These are phyloP conservation scores for Lapara coniferarum DNA, from an alignment of 2,888 invertebrate genomes.

Conservation along the genomic window DNA sequence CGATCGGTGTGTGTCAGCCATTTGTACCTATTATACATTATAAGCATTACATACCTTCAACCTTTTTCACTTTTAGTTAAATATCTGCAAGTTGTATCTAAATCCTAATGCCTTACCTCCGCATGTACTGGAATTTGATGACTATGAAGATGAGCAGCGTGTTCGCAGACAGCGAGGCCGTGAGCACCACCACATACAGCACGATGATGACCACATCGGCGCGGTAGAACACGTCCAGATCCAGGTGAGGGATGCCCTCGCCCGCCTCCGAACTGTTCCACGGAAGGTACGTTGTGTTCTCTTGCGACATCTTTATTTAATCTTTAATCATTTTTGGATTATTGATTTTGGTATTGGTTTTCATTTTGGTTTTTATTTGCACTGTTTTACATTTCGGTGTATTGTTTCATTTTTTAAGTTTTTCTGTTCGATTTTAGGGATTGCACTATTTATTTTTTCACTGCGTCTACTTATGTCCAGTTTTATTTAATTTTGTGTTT, in stretches of 20 bases:
- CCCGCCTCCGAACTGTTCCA: slow-evolving; percentile 35
- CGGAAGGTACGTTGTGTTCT: slow-evolving; percentile 18
- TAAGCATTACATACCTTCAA: too few species aligned
- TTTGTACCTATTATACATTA: too few species aligned
- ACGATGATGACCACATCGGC: slow-evolving; percentile 83
- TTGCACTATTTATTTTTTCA: background rate
- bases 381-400: background rate
- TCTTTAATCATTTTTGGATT: background rate
- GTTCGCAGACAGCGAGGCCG: slow-evolving; percentile 86
- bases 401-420: background rate
- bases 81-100: background rate
- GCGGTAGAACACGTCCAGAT: slow-evolving; percentile 70
- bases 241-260: slow-evolving; percentile 52
- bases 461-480: too few species aligned
- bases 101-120: slow-evolving; percentile 82
- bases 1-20: too few species aligned
- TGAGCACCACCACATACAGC: slow-evolving; percentile 86
- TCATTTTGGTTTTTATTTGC: background rate
- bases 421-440: background rate
- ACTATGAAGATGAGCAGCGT: slow-evolving; percentile 87
- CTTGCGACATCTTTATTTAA: slow-evolving; percentile 7
- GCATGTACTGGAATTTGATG: slow-evolving; percentile 88
- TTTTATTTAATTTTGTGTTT: too few species aligned
- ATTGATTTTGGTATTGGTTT: background rate
- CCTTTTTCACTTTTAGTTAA: too few species aligned